A percentile compares a stretch with the other conserved stretches of the same genome.
Conservation (phyloP, 2,113 vertebrate genomes). For the Emydocephalus ijimae region DNA sequence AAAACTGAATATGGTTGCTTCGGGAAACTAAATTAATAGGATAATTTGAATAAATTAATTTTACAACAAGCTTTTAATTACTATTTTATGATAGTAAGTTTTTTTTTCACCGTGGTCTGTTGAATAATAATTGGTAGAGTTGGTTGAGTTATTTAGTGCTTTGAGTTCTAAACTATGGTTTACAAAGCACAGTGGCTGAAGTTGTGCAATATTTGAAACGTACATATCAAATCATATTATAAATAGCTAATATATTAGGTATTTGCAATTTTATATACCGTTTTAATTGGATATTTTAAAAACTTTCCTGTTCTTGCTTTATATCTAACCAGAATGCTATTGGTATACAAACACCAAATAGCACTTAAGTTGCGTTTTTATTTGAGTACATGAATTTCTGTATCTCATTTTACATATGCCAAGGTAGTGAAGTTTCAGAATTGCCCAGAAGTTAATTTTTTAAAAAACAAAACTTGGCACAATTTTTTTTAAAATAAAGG, state of each 20-base stretch:
- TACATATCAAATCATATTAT: neutral
- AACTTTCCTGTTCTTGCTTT: neutral
- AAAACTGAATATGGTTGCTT: neutral
- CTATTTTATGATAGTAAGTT: neutral
- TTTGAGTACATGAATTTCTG: neutral
- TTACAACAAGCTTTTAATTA: neutral
- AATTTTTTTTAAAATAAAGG: neutral
- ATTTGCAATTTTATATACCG: neutral
- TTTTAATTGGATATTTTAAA: neutral
- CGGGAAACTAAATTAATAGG: neutral
- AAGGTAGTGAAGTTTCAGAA: neutral
- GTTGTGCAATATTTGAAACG: neutral
- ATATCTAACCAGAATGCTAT: neutral
- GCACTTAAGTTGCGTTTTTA: neutral
- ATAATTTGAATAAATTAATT: neutral
- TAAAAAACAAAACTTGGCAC: neutral
- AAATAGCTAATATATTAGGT: no score
- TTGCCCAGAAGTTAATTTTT: neutral
- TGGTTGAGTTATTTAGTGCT: neutral
- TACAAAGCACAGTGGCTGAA: neutral
- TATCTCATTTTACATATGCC: neutral
- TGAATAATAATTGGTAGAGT: neutral
- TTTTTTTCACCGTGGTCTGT: neutral
- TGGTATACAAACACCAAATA: neutral
- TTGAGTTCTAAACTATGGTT: neutral